These are phyloP conservation scores for Megastigmus dorsalis DNA, from an alignment of 2,888 invertebrate species.

Conservation along the genomic window DNA sequence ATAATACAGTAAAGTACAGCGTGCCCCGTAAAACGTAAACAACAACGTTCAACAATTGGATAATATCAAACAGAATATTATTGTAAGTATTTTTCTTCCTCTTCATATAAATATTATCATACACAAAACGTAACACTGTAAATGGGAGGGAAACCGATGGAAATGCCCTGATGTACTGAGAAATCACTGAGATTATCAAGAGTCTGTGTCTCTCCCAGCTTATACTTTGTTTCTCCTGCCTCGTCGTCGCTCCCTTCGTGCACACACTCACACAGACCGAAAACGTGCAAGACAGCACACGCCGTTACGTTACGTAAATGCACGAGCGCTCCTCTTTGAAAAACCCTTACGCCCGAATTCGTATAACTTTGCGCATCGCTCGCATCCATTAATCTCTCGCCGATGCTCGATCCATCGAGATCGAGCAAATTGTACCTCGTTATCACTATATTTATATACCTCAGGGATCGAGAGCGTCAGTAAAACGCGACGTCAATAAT, in stretches of 20 bases:
- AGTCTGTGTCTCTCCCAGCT: background rate
- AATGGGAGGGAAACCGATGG: slow-evolving; percentile 53
- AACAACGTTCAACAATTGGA: slow-evolving; percentile 73
- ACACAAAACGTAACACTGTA: slow-evolving; percentile 71
- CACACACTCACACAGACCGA: background rate
- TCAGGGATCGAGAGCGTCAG: background rate
- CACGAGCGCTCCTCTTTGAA: slow-evolving; percentile 23
- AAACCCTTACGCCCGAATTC: no score
- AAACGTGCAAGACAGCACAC: slow-evolving; percentile 37
- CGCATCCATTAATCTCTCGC: background rate
- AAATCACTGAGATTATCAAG: slow-evolving; percentile 29
- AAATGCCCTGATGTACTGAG: slow-evolving; percentile 54
- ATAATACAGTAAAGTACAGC: slow-evolving; percentile 73
- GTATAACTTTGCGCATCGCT: background rate
- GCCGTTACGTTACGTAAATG: slow-evolving; percentile 47
- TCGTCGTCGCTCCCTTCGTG: background rate
- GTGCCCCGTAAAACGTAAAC: slow-evolving; percentile 73
- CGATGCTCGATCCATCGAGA: background rate
- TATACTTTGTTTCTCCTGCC: background rate
- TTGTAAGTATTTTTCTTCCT: slow-evolving; percentile 57
- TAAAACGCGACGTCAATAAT: slow-evolving; percentile 43
- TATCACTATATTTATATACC: slow-evolving; percentile 39
- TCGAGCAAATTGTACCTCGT: slow-evolving; percentile 21
- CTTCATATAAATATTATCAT: slow-evolving; percentile 69
- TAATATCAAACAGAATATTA: slow-evolving; percentile 73